phyloP scores from a whole-genome alignment of 2,113 vertebrate genomes.

The Melanerpes aurifrons region DNA sequence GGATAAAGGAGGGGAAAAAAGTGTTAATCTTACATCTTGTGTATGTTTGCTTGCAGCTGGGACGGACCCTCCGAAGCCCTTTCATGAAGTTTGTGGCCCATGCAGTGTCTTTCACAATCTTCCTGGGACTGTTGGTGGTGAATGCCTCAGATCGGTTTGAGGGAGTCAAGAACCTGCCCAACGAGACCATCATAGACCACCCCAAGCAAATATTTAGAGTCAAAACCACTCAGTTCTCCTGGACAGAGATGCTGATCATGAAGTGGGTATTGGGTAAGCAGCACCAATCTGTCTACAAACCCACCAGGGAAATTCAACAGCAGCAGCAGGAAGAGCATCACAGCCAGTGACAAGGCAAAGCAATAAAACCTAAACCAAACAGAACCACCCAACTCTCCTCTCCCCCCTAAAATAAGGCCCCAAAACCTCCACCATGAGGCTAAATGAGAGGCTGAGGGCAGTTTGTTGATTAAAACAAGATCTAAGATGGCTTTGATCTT shows the following conservation, averaged over 20 bases:
- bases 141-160: conserved; percentile 96
- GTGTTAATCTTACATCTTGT: neutral
- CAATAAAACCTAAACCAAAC: neutral
- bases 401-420: no score
- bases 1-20: neutral
- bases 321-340: neutral
- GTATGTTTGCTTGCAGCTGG: conserved; percentile 80
- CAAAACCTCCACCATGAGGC: neutral
- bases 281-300: neutral
- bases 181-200: conserved; percentile 95
- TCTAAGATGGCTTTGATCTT: neutral
- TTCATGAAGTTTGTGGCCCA: conserved; percentile 99
- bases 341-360: neutral
- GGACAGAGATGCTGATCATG: conserved; percentile 98
- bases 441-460: neutral
- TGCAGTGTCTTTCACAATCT: conserved; percentile 95
- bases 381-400: no score
- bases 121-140: conserved; percentile 90
- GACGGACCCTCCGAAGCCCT: conserved; percentile 92
- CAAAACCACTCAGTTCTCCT: conserved; percentile 97
- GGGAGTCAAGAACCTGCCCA: conserved; percentile 94
- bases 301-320: neutral
- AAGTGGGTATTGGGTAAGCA: conserved; percentile 96
- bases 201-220: conserved; percentile 95
- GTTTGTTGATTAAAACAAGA: neutral